Conservation (phyloP, 2,888 invertebrate species). For the Philopedon plagiatum region DNA sequence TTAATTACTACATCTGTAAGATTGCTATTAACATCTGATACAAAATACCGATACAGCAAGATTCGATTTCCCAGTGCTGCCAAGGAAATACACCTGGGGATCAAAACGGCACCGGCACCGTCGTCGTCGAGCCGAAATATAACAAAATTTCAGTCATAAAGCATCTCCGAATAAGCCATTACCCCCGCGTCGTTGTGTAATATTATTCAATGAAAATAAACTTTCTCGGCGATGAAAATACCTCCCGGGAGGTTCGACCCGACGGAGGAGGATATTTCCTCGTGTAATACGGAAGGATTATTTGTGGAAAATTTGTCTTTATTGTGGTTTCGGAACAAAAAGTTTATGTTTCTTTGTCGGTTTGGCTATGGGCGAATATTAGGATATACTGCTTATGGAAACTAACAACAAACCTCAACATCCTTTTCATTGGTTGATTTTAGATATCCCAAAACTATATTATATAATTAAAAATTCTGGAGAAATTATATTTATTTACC, state of each 20-base stretch:
- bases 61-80: too few relatives aligned
- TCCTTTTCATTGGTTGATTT: too few relatives aligned
- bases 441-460: too few relatives aligned
- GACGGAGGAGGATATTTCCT: constrained; percentile 29
- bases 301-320: constrained; percentile 21
- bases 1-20: too few relatives aligned
- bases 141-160: constrained; percentile 47
- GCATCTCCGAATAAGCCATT: constrained; percentile 48
- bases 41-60: too few relatives aligned
- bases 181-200: constrained; percentile 49
- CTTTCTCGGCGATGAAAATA: constrained; percentile 44
- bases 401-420: too few relatives aligned
- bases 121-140: constrained; percentile 23
- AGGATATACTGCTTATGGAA: not conserved
- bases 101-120: constrained; percentile 25
- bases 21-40: too few relatives aligned
- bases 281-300: constrained; percentile 30
- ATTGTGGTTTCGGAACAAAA: not conserved
- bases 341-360: not conserved
- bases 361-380: not conserved
- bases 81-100: constrained; percentile 42
- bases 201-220: constrained; percentile 52
- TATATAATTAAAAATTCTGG: too few relatives aligned
- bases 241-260: constrained; percentile 33
- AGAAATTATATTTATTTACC: too few relatives aligned